A percentile compares a stretch with the other conserved stretches of the same genome.
phyloP scores from a whole-genome alignment of 2,888 invertebrate species.

The Bruchidius siliquastri region DNA sequence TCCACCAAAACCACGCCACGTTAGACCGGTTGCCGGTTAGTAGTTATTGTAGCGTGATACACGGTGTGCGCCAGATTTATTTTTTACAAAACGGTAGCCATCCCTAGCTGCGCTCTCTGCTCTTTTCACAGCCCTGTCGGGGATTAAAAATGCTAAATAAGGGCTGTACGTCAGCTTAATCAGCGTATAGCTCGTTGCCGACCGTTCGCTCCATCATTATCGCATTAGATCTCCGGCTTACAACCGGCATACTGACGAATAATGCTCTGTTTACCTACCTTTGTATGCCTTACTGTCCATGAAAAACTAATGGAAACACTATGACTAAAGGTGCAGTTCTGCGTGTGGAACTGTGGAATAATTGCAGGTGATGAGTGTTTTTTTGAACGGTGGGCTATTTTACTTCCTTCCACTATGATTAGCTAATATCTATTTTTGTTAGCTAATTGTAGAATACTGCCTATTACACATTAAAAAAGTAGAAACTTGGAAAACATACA shows the following conservation, averaged over 20 bases:
- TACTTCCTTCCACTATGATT: no score
- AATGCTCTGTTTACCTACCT: neutral
- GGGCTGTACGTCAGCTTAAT: neutral
- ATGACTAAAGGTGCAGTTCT: neutral
- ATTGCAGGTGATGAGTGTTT: no score
- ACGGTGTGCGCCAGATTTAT: neutral
- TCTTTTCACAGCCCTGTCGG: neutral
- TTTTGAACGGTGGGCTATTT: no score
- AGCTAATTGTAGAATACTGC: no score
- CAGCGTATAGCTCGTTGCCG: neutral
- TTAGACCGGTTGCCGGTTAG: neutral
- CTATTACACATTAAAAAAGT: no score
- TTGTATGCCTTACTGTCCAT: neutral
- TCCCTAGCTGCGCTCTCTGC: neutral
- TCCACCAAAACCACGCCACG: neutral
- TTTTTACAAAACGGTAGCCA: neutral
- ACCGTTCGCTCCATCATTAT: neutral
- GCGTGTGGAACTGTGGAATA: neutral
- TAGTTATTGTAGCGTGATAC: neutral
- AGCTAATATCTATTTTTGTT: no score
- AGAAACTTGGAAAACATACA: no score
- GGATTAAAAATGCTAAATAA: neutral
- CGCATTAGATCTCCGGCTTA: neutral
- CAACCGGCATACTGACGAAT: neutral
- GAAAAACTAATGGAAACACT: neutral